Conservation (phyloP, 2,797 vertebrate genomes). For the Pangasius macronema region DNA sequence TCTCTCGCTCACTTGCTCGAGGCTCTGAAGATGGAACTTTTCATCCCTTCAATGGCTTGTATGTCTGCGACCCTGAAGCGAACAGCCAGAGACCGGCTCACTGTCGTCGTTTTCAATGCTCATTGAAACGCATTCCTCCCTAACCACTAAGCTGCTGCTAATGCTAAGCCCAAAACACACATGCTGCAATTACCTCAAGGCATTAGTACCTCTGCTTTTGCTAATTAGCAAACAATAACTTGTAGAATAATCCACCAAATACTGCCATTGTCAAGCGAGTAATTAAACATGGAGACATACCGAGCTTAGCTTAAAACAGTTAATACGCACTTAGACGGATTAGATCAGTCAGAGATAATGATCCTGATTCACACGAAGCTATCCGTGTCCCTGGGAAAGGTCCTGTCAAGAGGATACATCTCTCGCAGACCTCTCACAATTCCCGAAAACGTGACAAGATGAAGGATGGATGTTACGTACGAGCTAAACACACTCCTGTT, state of each 20-base stretch:
- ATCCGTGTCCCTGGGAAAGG: background rate
- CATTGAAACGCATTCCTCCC: background rate
- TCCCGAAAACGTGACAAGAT: background rate
- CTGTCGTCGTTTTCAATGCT: conserved; percentile 30
- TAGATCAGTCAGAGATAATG: conserved; percentile 21
- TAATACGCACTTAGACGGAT: conserved; percentile 17
- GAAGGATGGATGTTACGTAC: background rate
- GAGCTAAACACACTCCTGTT: background rate
- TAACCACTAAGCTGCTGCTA: conserved; percentile 10
- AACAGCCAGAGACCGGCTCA: conserved; percentile 79
- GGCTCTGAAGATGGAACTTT: conserved; percentile 76
- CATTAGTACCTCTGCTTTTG: background rate
- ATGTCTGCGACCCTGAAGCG: conserved; percentile 83
- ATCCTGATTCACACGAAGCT: background rate
- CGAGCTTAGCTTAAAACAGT: background rate
- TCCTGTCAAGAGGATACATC: background rate
- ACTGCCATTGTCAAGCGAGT: background rate
- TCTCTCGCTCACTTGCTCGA: conserved; percentile 53
- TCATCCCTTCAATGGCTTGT: conserved; percentile 88
- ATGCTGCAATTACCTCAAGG: conserved; percentile 1
- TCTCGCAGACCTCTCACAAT: background rate
- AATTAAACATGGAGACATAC: conserved; percentile 13
- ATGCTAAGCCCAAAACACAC: background rate
- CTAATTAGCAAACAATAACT: conserved; percentile 35
- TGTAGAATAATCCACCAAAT: background rate